Conservation (phyloP, 2,113 vertebrate species). For the Megaceryle maxima region DNA sequence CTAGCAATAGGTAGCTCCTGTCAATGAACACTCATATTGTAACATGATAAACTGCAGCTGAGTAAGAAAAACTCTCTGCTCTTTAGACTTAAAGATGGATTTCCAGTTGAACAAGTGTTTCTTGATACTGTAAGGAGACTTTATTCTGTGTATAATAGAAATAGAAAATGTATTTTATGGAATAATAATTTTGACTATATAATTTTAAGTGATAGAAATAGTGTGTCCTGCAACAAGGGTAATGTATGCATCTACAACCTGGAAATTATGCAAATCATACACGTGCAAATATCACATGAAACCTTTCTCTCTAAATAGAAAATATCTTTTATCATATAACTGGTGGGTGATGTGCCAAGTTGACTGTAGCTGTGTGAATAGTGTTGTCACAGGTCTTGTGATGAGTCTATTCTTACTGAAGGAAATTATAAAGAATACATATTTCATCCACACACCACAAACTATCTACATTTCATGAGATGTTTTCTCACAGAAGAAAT, state of each 20-base stretch:
- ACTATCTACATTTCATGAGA: slow-evolving; percentile 31
- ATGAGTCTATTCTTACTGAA: background rate
- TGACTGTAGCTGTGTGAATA: background rate
- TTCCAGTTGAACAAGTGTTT: background rate
- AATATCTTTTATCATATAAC: background rate
- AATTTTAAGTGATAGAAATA: background rate
- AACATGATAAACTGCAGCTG: background rate
- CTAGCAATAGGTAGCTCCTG: background rate
- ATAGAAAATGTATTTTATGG: background rate
- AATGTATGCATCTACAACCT: background rate
- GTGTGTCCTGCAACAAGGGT: background rate
- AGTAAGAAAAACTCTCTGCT: background rate
- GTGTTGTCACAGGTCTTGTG: background rate
- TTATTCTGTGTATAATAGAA: background rate
- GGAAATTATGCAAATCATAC: background rate
- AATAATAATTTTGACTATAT: background rate
- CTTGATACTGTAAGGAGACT: background rate
- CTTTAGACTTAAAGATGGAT: background rate
- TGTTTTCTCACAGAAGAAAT: slow-evolving; percentile 26
- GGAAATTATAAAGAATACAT: background rate
- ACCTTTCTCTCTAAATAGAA: background rate
- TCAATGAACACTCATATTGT: background rate
- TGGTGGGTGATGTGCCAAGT: background rate
- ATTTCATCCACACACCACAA: slow-evolving; percentile 5
- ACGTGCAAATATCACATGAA: background rate